phyloP scores from a whole-genome alignment of 2,113 vertebrate species.

The Chlamydotis undulata region DNA sequence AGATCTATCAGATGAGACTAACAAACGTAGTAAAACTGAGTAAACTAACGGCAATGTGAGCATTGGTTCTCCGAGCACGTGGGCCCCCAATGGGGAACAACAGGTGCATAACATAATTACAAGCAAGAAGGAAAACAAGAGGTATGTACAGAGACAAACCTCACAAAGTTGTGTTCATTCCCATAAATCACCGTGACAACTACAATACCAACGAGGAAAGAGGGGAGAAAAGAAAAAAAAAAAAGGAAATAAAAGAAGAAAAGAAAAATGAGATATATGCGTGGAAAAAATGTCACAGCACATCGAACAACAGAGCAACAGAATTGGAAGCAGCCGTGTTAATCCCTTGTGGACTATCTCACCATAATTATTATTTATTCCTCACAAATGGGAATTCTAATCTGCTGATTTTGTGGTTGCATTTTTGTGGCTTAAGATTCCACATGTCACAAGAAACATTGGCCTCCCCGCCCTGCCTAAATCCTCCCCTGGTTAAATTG shows the following conservation, averaged over 20 bases:
- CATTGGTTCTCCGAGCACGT: neutral
- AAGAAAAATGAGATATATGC: neutral
- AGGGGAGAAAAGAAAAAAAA: neutral
- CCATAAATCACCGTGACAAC: conserved; percentile 53
- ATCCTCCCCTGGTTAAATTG: conserved; percentile 60
- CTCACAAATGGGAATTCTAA: conserved; percentile 69
- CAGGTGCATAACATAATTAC: conserved; percentile 49
- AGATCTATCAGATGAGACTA: conserved; percentile 4
- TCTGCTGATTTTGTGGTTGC: conserved; percentile 68
- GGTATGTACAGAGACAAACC: neutral
- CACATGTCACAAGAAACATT: conserved; percentile 63
- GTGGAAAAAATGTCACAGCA: neutral
- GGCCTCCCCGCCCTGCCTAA: conserved; percentile 41
- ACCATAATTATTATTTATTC: conserved; percentile 68
- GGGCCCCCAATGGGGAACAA: neutral
- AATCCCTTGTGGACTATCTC: conserved; percentile 47
- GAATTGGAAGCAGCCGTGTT: conserved; percentile 53
- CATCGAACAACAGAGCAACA: conserved; percentile 15
- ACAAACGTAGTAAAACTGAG: conserved; percentile 38
- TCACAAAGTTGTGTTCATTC: neutral
- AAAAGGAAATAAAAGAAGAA: neutral
- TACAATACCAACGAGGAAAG: neutral
- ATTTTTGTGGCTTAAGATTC: conserved; percentile 70
- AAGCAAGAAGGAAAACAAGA: conserved; percentile 31
- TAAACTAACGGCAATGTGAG: neutral